phyloP scores from a whole-genome alignment of 1,140 invertebrate genomes.

The Drosophila athabasca region DNA sequence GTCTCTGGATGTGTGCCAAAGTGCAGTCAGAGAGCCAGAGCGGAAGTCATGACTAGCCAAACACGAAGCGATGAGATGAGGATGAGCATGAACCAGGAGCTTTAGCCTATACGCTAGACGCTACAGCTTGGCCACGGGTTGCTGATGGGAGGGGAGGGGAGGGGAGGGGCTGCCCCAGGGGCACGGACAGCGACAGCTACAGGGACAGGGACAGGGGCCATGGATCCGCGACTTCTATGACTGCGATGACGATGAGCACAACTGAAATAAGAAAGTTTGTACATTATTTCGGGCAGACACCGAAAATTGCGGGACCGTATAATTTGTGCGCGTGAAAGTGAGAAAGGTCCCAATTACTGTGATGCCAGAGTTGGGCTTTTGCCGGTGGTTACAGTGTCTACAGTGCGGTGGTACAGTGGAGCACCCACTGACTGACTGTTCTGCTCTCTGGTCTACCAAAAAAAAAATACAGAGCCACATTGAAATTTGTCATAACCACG shows the following conservation, averaged over 20 bases:
- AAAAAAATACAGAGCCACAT: conserved; percentile 32
- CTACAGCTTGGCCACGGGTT: no score
- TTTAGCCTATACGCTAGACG: conserved; percentile 34
- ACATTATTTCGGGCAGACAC: conserved; percentile 78
- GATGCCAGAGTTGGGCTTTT: conserved; percentile 1
- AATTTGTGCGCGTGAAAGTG: conserved; percentile 81
- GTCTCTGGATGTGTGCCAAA: conserved; percentile 63
- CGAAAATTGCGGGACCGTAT: conserved; percentile 69
- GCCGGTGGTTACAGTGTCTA: background rate
- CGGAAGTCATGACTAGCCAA: conserved; percentile 81
- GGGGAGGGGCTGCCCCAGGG: conserved; percentile 18
- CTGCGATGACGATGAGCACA: conserved; percentile 19
- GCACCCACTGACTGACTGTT: conserved; percentile 22
- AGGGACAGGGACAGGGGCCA: background rate
- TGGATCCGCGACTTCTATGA: background rate
- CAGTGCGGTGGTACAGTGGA: conserved; percentile 15
- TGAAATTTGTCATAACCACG: conserved; percentile 80
- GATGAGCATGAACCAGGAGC: conserved; percentile 20
- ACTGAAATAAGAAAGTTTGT: conserved; percentile 74
- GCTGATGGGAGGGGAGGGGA: no score
- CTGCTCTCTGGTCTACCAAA: no score
- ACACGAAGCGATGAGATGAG: conserved; percentile 74
- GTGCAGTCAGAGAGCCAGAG: conserved; percentile 50
- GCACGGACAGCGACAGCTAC: background rate
- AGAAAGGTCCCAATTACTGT: conserved; percentile 80